These are phyloP conservation scores for Channa striata DNA, from an alignment of 2,797 vertebrate genomes.

Conservation along the genomic window DNA sequence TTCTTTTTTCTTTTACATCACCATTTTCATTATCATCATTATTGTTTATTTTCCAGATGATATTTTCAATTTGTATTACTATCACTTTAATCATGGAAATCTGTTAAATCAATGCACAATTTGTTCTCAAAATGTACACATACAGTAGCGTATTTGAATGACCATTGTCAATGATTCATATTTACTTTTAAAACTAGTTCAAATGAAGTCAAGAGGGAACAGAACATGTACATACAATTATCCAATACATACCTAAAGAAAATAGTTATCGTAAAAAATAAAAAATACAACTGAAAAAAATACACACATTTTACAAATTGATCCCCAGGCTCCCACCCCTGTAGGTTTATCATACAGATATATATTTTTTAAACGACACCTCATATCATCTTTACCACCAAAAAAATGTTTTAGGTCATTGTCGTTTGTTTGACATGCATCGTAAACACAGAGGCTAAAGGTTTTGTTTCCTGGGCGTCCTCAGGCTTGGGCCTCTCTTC, in stretches of 20 bases:
- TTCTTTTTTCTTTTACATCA: slow-evolving; percentile 73
- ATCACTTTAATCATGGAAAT: slow-evolving; percentile 81
- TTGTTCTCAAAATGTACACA: slow-evolving; percentile 85
- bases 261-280: slow-evolving; percentile 88
- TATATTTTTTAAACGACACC: slow-evolving; percentile 75
- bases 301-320: slow-evolving; percentile 90
- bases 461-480: slow-evolving; percentile 70
- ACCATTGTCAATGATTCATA: slow-evolving; percentile 80
- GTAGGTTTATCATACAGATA: slow-evolving; percentile 83
- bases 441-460: slow-evolving; percentile 86
- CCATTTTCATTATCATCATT: slow-evolving; percentile 66
- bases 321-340: slow-evolving; percentile 77
- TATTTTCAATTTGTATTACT: slow-evolving; percentile 75
- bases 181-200: slow-evolving; percentile 84
- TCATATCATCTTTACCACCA: slow-evolving; percentile 82
- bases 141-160: slow-evolving; percentile 85
- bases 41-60: slow-evolving; percentile 79
- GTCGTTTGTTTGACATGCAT: slow-evolving; percentile 87
- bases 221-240: slow-evolving; percentile 85
- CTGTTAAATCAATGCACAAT: slow-evolving; percentile 83
- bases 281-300: slow-evolving; percentile 89
- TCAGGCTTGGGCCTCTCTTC: slow-evolving; percentile 41
- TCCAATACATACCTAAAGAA: slow-evolving; percentile 88
- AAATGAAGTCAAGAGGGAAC: slow-evolving; percentile 84
- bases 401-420: slow-evolving; percentile 77